phyloP scores from a whole-genome alignment of 1,140 invertebrate species.

The Oncopeltus fasciatus region DNA sequence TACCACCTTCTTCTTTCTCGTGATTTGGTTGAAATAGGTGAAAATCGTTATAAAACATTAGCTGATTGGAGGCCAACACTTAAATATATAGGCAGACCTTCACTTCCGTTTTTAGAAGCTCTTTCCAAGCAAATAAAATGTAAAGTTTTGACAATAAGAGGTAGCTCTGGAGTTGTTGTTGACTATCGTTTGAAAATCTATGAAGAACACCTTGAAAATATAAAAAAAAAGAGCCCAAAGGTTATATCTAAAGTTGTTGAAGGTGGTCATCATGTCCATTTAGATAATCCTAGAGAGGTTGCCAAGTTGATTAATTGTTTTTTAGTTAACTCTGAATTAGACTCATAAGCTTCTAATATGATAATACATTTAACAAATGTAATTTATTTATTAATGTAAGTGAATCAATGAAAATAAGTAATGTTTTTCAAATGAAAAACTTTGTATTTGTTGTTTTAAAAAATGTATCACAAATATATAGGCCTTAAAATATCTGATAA shows the following conservation, averaged over 20 bases:
- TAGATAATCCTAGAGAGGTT: conserved; percentile 56
- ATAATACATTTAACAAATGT: not conserved
- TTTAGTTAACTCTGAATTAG: no score
- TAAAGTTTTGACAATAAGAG: conserved; percentile 8
- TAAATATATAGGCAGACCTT: conserved; percentile 18
- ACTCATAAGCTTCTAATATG: not conserved
- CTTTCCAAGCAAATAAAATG: conserved; percentile 19
- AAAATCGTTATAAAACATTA: conserved; percentile 41
- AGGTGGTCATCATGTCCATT: conserved; percentile 68
- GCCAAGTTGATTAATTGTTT: conserved; percentile 24
- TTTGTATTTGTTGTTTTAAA: no score
- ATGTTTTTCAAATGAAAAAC: no score
- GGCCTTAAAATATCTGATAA: no score
- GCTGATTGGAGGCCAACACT: conserved; percentile 49
- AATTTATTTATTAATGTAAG: no score
- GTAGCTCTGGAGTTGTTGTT: not conserved
- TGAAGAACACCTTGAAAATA: not conserved
- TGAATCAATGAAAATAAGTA: no score
- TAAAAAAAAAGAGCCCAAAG: not conserved
- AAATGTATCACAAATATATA: no score
- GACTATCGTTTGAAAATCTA: not conserved
- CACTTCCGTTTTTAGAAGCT: conserved; percentile 23
- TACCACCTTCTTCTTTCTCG: conserved; percentile 53
- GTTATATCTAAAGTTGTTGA: conserved; percentile 32
- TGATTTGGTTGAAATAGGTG: conserved; percentile 38